phyloP scores from a whole-genome alignment of 2,113 vertebrate species.

The Parus major region DNA sequence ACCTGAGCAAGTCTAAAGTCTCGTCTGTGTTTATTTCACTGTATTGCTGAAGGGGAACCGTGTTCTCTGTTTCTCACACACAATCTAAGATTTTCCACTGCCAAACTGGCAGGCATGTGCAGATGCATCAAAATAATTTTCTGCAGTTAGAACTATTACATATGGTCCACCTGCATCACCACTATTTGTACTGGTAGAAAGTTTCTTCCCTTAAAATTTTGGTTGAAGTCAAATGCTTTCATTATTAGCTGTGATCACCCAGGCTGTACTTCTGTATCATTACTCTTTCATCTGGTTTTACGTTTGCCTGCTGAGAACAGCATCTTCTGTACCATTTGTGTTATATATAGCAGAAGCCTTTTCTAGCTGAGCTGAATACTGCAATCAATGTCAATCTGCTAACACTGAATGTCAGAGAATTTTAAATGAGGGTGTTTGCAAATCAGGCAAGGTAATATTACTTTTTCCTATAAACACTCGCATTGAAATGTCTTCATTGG shows the following conservation, averaged over 20 bases:
- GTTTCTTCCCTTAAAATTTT: background rate
- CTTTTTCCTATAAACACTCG: background rate
- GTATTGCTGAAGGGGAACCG: background rate
- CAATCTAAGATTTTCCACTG: background rate
- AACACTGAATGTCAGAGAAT: background rate
- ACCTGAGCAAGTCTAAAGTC: background rate
- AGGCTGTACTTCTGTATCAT: background rate
- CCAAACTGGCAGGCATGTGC: background rate
- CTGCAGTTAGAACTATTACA: background rate
- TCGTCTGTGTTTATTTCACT: background rate
- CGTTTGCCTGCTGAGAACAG: background rate
- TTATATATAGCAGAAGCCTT: background rate
- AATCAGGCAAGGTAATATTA: background rate
- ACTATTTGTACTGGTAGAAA: background rate
- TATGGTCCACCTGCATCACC: background rate
- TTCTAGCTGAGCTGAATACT: background rate
- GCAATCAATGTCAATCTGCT: background rate
- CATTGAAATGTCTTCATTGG: background rate
- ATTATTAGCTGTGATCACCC: background rate
- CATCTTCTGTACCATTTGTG: background rate
- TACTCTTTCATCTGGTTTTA: background rate
- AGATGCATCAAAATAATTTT: background rate
- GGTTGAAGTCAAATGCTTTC: background rate
- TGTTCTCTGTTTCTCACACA: background rate
- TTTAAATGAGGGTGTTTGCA: background rate